Evolutionary conservation across 2,888 invertebrate species (phyloP).

Genomic region (Ormyrus labotus): DNA sequence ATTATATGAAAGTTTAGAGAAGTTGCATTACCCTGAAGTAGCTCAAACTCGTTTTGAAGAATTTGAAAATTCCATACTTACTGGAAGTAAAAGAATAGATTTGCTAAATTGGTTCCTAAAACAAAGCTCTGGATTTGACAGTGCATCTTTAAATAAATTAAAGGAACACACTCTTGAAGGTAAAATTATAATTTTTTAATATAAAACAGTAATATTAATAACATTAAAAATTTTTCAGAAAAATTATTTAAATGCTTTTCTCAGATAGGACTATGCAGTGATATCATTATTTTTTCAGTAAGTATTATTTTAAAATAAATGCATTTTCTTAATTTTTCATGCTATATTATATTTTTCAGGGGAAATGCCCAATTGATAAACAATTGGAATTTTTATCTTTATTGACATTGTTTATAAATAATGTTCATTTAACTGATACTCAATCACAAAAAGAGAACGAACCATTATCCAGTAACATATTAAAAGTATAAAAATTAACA

Average conservation of each 20-base stretch:
- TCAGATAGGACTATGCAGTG: conserved; percentile 64
- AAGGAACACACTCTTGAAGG: conserved; percentile 60
- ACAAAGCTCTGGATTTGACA: conserved; percentile 54
- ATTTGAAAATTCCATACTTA: conserved; percentile 61
- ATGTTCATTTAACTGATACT: conserved; percentile 48
- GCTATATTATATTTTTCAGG: conserved; percentile 59
- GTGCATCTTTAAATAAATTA: conserved; percentile 58
- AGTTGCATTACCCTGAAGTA: conserved; percentile 66
- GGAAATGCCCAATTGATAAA: conserved; percentile 61
- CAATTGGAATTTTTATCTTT: conserved; percentile 62
- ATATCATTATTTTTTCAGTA: conserved; percentile 64
- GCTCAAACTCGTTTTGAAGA: conserved; percentile 61
- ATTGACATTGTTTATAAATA: conserved; percentile 63
- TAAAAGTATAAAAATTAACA: conserved; percentile 24
- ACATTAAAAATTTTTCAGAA: conserved; percentile 54
- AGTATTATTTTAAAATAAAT: conserved; percentile 46
- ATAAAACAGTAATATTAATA: neutral
- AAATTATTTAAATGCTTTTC: conserved; percentile 63
- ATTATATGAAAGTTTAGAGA: conserved; percentile 63
- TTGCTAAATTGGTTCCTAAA: conserved; percentile 66
- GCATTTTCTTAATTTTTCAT: neutral
- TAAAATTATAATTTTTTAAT: conserved; percentile 36
- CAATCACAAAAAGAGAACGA: conserved; percentile 2
- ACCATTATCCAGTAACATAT: conserved; percentile 3
- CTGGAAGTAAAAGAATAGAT: conserved; percentile 61